phyloP scores from a whole-genome alignment of 2,888 invertebrate species.

The Drosophila diplacantha region DNA sequence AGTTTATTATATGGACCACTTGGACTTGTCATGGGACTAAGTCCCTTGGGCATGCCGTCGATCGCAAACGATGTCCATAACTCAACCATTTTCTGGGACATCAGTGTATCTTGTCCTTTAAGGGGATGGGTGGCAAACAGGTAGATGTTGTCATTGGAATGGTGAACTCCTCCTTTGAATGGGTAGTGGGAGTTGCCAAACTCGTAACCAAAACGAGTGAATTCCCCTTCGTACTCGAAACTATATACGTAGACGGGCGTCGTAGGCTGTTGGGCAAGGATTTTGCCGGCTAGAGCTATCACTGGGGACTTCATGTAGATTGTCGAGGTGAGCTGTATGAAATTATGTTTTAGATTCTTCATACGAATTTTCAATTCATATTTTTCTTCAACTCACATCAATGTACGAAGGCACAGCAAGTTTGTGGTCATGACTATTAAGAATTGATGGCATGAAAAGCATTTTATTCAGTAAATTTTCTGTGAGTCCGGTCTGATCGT shows the following conservation, averaged over 20 bases:
- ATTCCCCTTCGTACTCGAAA: constrained; percentile 78
- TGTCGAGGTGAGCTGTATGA: constrained; percentile 55
- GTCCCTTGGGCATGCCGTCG: constrained; percentile 65
- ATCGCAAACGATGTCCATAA: constrained; percentile 78
- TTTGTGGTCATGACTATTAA: constrained; percentile 76
- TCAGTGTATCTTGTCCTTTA: constrained; percentile 71
- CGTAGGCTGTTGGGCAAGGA: constrained; percentile 58
- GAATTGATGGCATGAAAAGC: constrained; percentile 74
- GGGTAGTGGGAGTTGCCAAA: constrained; percentile 77
- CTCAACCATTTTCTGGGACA: constrained; percentile 78
- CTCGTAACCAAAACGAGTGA: constrained; percentile 78
- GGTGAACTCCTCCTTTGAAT: constrained; percentile 80
- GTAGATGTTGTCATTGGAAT: constrained; percentile 82
- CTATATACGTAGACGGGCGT: constrained; percentile 78
- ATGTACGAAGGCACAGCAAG: constrained; percentile 78
- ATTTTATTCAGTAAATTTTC: constrained; percentile 76
- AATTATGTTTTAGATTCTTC: neutral
- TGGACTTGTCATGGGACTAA: constrained; percentile 53
- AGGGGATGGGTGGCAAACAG: constrained; percentile 78
- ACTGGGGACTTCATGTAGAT: constrained; percentile 78
- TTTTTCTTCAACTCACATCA: constrained; percentile 76
- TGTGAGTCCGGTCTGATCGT: constrained; percentile 60
- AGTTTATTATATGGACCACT: constrained; percentile 77
- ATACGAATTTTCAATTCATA: neutral
- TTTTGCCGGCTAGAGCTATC: constrained; percentile 73